These are phyloP conservation scores for Allolobophora icterica DNA, from an alignment of 2,888 invertebrate genomes.

Conservation along the genomic window DNA sequence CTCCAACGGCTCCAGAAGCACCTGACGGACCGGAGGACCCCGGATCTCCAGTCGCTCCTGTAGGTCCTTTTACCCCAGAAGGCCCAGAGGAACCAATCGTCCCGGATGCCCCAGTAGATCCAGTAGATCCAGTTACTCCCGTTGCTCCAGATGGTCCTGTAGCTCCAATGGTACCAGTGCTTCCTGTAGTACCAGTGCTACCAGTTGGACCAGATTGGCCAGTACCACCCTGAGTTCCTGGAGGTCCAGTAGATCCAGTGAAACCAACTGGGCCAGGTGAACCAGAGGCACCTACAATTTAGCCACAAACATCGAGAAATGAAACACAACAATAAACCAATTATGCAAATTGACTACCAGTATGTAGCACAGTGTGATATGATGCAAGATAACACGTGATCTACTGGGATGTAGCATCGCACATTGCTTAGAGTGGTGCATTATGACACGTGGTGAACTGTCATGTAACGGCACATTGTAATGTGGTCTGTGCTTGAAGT, in stretches of 20 bases:
- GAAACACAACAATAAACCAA: slow-evolving; percentile 30
- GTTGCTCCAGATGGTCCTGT: slow-evolving; percentile 34
- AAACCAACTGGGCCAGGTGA: slow-evolving; percentile 32
- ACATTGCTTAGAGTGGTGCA: background rate
- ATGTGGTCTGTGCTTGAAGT: no score
- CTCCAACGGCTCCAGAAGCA: slow-evolving; percentile 4
- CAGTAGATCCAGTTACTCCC: slow-evolving; percentile 45
- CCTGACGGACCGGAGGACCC: slow-evolving; percentile 6
- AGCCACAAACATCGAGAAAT: slow-evolving; percentile 65
- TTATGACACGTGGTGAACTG: background rate
- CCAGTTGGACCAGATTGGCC: background rate
- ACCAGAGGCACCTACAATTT: slow-evolving; percentile 60
- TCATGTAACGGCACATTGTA: background rate
- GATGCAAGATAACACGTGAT: background rate
- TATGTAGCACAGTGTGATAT: no score
- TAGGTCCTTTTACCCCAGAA: background rate
- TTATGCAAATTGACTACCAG: background rate
- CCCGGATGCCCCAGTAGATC: slow-evolving; percentile 36
- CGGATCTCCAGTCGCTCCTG: slow-evolving; percentile 18
- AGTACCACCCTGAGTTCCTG: background rate
- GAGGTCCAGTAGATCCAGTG: slow-evolving; percentile 33
- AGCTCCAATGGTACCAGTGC: background rate
- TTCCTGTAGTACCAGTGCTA: background rate
- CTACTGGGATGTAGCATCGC: background rate
- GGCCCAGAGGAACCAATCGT: slow-evolving; percentile 14